A percentile compares a stretch with the other conserved stretches of the same genome.
Conservation (phyloP, 2,113 vertebrate genomes). For the Crotalus helleri region DNA sequence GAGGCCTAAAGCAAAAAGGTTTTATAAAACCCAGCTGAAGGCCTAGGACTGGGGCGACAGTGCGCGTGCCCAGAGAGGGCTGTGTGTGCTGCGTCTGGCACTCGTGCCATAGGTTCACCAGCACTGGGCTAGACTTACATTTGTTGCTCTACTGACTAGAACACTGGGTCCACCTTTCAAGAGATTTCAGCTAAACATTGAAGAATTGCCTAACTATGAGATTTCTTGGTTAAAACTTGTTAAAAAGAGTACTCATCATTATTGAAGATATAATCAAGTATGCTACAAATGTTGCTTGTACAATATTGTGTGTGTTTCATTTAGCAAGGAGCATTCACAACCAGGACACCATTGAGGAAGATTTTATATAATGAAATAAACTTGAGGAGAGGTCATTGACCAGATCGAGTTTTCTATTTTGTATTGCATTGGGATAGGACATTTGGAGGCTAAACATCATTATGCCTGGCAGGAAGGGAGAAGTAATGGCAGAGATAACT, state of each 20-base stretch:
- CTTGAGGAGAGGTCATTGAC: neutral
- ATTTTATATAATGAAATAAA: neutral
- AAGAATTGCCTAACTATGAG: neutral
- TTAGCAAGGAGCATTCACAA: neutral
- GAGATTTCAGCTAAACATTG: neutral
- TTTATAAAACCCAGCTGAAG: too few species aligned
- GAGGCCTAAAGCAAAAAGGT: too few species aligned
- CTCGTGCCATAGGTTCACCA: too few species aligned
- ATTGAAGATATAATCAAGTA: neutral
- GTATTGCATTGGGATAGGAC: neutral
- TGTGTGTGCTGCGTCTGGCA: too few species aligned
- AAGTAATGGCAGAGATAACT: neutral
- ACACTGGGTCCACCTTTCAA: neutral
- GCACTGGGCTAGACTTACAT: neutral
- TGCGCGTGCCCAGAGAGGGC: too few species aligned
- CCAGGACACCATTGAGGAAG: neutral
- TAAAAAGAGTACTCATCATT: neutral
- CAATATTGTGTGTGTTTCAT: neutral
- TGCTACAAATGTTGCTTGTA: neutral
- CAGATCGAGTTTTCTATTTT: neutral
- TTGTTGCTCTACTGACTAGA: neutral
- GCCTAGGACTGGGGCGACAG: too few species aligned
- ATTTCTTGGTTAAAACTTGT: neutral
- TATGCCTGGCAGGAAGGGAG: neutral
- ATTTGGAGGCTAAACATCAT: neutral